Evolutionary conservation across 2,797 vertebrate genomes (phyloP), one percentile per base, ranked within the genome.

Genomic region (Karalla daura): DNA sequence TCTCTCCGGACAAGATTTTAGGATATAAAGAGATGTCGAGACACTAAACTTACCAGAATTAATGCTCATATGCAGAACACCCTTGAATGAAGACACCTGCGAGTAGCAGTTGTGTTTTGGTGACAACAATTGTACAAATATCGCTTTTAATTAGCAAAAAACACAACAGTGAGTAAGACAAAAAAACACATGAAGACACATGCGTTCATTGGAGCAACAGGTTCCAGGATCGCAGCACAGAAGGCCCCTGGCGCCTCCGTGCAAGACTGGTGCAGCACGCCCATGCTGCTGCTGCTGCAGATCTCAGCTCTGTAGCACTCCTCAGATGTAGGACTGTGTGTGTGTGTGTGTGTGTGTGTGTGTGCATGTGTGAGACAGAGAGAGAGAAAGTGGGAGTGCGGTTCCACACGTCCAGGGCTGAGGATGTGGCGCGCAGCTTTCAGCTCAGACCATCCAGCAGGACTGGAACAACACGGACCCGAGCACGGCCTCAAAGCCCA

Each of bases 281-380:
- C 75, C 89, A 89, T 90, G 89, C 89, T 82, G 74, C 79, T 79
- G 52, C 65, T 86, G 54, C 64, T 86, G 85, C 71, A 69, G 65
- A 82, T 68, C 59, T 82, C 28, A 72, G 51, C 56, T 79, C 73
- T 51, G 51, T 40, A 64, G 73, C 78, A 86, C 74, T 78, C 68
- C 64, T 76, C 43, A 80, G 70, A 70, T 40, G 47, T 28, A 64
- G 35, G 65, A 60, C 47, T 72, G 30, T 66, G 71, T 27, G 63
- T 6, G 63, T 15, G 40, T 17, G 46, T 41, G 27, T 23, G 36
- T 60, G 45, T n/a, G 46, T 32, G 37, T 21, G 53, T 33, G 53
- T 45, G 63, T 54, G 58, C 37, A 37, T 35, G 36, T 11, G 36
- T 18, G 33, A 46, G 28, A 45, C 7, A 37, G 24, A 32, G 18